A percentile compares a stretch with the other conserved stretches of the same genome.
Evolutionary conservation across 1,140 invertebrate species (phyloP).

Genomic region (Epicauta chinensis): DNA sequence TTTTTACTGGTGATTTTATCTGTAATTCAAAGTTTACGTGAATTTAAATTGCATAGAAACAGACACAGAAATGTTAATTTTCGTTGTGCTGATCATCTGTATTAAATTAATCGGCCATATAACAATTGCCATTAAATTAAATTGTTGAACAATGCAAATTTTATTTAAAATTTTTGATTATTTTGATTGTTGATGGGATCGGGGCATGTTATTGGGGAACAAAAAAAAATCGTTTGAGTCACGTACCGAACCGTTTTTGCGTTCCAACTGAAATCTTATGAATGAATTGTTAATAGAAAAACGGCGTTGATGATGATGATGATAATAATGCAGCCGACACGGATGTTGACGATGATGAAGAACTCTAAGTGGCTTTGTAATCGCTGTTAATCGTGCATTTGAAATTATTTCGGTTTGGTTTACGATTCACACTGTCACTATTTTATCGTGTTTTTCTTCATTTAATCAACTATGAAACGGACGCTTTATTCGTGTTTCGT

Average conservation of each 20-base stretch:
- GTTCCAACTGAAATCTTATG: conserved; percentile 11
- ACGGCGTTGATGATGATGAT: neutral
- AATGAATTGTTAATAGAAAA: conserved; percentile 14
- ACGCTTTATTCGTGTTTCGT: conserved; percentile 17
- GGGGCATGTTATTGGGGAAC: too few species aligned
- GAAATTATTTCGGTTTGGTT: conserved; percentile 21
- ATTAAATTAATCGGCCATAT: conserved; percentile 13
- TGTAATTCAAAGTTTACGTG: conserved; percentile 17
- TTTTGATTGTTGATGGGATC: too few species aligned
- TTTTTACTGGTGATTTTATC: conserved; percentile 17
- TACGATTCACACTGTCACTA: conserved; percentile 14
- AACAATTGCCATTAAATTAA: conserved; percentile 5
- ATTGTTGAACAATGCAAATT: conserved; percentile 15
- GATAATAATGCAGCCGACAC: too few species aligned
- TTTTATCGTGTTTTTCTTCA: conserved; percentile 11
- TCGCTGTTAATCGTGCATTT: conserved; percentile 21
- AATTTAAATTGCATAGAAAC: conserved; percentile 15
- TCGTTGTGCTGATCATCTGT: conserved; percentile 5
- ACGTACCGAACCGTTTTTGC: conserved; percentile 11
- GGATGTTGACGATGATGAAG: too few species aligned
- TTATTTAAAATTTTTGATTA: too few species aligned
- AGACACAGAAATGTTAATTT: conserved; percentile 11
- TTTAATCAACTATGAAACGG: conserved; percentile 16
- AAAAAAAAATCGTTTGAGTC: too few species aligned
- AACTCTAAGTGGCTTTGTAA: conserved; percentile 7